A percentile compares a stretch with the other conserved stretches of the same genome.
phyloP scores from a whole-genome alignment of 1,140 invertebrate genomes.

The Triops longicaudatus region DNA sequence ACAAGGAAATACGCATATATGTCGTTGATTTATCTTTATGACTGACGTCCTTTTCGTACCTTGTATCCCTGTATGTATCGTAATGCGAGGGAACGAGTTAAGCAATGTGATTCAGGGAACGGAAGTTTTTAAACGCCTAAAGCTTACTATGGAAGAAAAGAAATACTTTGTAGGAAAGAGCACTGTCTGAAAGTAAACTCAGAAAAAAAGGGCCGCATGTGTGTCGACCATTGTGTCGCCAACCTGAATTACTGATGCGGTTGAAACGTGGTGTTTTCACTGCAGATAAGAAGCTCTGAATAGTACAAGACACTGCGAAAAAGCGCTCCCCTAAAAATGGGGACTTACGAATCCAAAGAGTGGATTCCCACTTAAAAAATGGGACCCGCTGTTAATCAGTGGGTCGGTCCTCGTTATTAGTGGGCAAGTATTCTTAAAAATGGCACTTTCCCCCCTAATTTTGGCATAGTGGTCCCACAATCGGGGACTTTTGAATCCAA shows the following conservation, averaged over 20 bases:
- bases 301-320: no score
- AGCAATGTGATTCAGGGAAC: no score
- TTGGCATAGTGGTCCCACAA: no score
- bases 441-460: no score
- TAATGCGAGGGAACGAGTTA: background rate
- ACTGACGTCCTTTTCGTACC: background rate
- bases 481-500: no score
- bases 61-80: background rate
- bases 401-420: no score
- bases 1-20: background rate
- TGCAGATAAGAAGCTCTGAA: background rate
- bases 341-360: no score
- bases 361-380: no score
- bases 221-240: background rate
- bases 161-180: background rate
- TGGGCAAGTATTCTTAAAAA: no score
- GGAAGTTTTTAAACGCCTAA: background rate
- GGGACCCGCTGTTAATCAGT: no score
- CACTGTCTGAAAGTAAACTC: background rate
- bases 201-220: background rate
- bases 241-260: background rate
- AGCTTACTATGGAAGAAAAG: background rate
- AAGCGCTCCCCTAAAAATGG: no score
- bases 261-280: background rate
- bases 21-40: background rate